Base-by-base conservation (phyloP, 37 sponge, comb jelly and placozoan genomes). In the Sycon ciliatum region DNA sequence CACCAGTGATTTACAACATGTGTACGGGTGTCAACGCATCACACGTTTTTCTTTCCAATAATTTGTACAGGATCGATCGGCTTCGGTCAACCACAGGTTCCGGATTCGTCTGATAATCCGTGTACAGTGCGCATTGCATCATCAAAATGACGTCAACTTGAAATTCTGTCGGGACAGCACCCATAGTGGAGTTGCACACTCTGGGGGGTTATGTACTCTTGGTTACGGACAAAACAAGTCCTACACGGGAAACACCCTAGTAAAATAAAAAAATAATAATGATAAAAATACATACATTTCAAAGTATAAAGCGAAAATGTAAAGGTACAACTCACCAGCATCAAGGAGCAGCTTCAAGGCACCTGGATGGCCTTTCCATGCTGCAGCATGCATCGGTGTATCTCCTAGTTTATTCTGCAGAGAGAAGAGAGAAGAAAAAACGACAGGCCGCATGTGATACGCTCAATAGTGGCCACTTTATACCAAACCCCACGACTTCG, bases 371-470 rank as follows among this genome's bases (percentile, higher is more conserved):
- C 89, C 84, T 68, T 95, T 95, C 96, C 96, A 95, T 9, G 96
- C 88, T n/a, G 96, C 96, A 67, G 84, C 85, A 71, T 95, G 96
- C 30, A 95, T 79, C 0, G 96, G 84, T 2, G 96, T 95, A 76
- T 95, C 96, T 6, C 96, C 96, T 36, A 95, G 76, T 72, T 95
- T 95, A 73, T 95, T 95, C 91, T 95, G 80, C 18, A 56, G 36
- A 54, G 22, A 65, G 29, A 68, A 1, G 31, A 37, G 18, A 9
- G 2, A 28, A 4, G 2, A 74, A 3, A 31, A 2, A 58, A 1
- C 0, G 22, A 32, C 36, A 26, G 36, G 38, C 38, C 16, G 32
- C 2, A 20, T 1, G 30, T 42, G 30, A 5, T 58, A 20, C 27
- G 7, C 18, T 23, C n/a, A 16, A 7, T 6, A 58, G 6, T 22